A percentile compares a stretch with the other conserved stretches of the same genome.
phyloP scores from a whole-genome alignment of 2,888 invertebrate genomes.

The Dorcus hopei region DNA sequence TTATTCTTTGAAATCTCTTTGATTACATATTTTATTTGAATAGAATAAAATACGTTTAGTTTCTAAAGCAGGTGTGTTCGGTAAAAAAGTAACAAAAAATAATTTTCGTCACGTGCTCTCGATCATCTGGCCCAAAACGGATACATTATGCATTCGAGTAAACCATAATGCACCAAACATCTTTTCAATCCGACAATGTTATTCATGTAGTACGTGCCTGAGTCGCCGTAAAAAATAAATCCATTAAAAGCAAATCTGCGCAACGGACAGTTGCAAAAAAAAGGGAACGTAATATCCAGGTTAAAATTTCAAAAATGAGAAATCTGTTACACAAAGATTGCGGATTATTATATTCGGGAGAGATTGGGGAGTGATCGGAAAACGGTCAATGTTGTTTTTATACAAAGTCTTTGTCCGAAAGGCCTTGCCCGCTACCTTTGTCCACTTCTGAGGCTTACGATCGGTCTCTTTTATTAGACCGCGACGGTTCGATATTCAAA shows the following conservation, averaged over 20 bases:
- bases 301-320: slow-evolving; percentile 10
- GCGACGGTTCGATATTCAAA: slow-evolving; percentile 22
- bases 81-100: background rate
- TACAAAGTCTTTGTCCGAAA: slow-evolving; percentile 31
- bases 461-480: slow-evolving; percentile 42
- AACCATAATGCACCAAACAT: background rate
- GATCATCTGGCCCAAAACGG: background rate
- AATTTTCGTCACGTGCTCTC: background rate
- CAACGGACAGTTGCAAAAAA: slow-evolving; percentile 6
- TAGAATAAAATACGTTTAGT: too few relatives aligned
- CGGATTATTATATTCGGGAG: slow-evolving; percentile 42
- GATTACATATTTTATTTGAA: too few relatives aligned
- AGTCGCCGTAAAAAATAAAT: slow-evolving; percentile 19
- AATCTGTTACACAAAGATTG: slow-evolving; percentile 33
- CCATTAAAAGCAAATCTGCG: slow-evolving; percentile 23
- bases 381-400: slow-evolving; percentile 37
- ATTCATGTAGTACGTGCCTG: slow-evolving; percentile 16
- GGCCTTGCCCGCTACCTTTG: slow-evolving; percentile 31
- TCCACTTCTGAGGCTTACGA: slow-evolving; percentile 38
- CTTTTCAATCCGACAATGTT: background rate
- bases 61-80: background rate
- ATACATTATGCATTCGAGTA: background rate
- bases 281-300: background rate
- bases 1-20: too few relatives aligned
- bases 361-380: slow-evolving; percentile 41